A percentile compares a stretch with the other conserved stretches of the same genome.
Evolutionary conservation across 2,888 invertebrate species (phyloP).

Genomic region (Azorinus chamasolen): DNA sequence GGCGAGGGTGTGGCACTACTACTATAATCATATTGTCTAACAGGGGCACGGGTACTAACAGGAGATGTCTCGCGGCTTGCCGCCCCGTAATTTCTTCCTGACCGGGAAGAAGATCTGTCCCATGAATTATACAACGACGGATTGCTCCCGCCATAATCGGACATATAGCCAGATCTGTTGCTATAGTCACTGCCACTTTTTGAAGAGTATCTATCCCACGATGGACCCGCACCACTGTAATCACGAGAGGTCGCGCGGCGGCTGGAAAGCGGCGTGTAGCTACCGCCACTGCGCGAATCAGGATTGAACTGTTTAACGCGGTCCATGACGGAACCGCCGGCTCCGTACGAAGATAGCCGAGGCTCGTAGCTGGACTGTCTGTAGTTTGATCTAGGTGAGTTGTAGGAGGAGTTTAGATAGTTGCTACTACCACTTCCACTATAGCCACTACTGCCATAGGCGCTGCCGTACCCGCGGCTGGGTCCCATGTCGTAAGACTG

Average conservation of each 20-base stretch:
- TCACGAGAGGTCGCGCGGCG: slow-evolving; percentile 60
- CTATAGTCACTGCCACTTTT: slow-evolving; percentile 74
- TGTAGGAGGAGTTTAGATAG: slow-evolving; percentile 66
- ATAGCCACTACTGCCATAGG: slow-evolving; percentile 59
- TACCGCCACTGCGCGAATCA: slow-evolving; percentile 52
- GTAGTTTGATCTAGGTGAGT: slow-evolving; percentile 44
- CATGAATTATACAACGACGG: slow-evolving; percentile 78
- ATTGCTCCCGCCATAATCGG: slow-evolving; percentile 81
- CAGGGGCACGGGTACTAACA: slow-evolving; percentile 72
- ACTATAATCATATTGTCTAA: slow-evolving; percentile 77
- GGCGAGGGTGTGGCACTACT: slow-evolving; percentile 80
- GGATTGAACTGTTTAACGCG: slow-evolving; percentile 71
- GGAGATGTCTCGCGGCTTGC: slow-evolving; percentile 81
- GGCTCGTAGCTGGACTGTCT: slow-evolving; percentile 66
- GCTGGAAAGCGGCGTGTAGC: slow-evolving; percentile 71
- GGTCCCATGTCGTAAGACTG: slow-evolving; percentile 82
- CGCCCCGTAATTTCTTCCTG: slow-evolving; percentile 76
- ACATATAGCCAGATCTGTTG: slow-evolving; percentile 80
- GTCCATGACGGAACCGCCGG: slow-evolving; percentile 69
- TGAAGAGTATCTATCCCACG: slow-evolving; percentile 70
- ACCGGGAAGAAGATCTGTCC: slow-evolving; percentile 77
- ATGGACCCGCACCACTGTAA: slow-evolving; percentile 54
- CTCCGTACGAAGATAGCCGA: slow-evolving; percentile 36
- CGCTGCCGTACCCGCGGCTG: slow-evolving; percentile 75
- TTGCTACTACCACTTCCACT: slow-evolving; percentile 65